These are phyloP conservation scores for Papilio dardanus DNA, from an alignment of 1,140 invertebrate species.

Conservation along the genomic window DNA sequence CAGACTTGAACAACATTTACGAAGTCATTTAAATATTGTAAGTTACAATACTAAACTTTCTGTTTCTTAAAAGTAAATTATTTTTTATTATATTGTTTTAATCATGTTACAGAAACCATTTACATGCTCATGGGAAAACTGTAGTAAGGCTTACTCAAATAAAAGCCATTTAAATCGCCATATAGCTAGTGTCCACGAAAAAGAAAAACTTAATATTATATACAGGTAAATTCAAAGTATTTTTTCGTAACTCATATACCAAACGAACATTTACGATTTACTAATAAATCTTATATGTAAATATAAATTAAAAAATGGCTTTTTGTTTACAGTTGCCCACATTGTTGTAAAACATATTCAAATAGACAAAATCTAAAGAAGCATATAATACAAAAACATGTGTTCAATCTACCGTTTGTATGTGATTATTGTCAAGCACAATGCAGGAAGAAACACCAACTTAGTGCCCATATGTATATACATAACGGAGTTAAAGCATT, in stretches of 20 bases:
- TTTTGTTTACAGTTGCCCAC: constrained; percentile 65
- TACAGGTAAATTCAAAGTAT: constrained; percentile 52
- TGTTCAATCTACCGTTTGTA: constrained; percentile 53
- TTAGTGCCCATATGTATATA: constrained; percentile 73
- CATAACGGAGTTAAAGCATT: constrained; percentile 79
- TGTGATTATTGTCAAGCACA: constrained; percentile 73
- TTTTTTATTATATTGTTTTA: background rate
- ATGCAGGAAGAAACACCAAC: constrained; percentile 74
- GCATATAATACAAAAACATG: constrained; percentile 72
- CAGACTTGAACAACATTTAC: constrained; percentile 72
- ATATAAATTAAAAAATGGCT: no score
- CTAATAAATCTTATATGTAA: background rate
- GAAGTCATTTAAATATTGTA: constrained; percentile 76
- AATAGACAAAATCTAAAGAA: constrained; percentile 73
- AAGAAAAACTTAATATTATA: constrained; percentile 48
- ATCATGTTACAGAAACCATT: constrained; percentile 69
- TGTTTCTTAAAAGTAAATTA: background rate
- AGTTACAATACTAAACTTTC: constrained; percentile 40
- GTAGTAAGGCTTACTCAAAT: constrained; percentile 78
- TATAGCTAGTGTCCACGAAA: constrained; percentile 62
- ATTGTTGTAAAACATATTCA: constrained; percentile 66
- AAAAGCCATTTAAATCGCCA: constrained; percentile 80
- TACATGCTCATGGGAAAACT: constrained; percentile 66
- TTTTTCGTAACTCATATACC: background rate
- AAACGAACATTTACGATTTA: background rate